Percentiles rank a stretch among this genome's conserved stretches.
phyloP scores from a whole-genome alignment of 2,797 vertebrate species.

The Hippocampus kuda region DNA sequence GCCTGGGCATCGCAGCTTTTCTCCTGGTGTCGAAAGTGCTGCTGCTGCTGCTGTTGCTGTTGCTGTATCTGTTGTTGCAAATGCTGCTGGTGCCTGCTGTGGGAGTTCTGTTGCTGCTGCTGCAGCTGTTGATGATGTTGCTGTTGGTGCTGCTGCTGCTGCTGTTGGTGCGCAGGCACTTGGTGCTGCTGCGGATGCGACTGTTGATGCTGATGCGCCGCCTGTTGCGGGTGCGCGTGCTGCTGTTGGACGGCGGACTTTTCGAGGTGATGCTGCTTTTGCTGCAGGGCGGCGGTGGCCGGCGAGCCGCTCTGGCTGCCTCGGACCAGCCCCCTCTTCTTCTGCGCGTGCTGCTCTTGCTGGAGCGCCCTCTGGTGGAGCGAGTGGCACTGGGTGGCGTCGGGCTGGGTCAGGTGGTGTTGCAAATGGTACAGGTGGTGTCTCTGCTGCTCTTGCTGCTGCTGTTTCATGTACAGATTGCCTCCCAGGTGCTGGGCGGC shows the following conservation, averaged over 20 bases:
- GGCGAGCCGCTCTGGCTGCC: slow-evolving; percentile 73
- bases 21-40: slow-evolving; percentile 88
- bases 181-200: slow-evolving; percentile 79
- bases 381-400: slow-evolving; percentile 76
- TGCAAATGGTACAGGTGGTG: slow-evolving; percentile 92
- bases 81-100: slow-evolving; percentile 85
- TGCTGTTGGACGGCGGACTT: slow-evolving; percentile 75
- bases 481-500: slow-evolving; percentile 75
- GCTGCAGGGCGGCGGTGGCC: slow-evolving; percentile 75
- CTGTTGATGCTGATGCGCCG: slow-evolving; percentile 59
- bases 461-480: slow-evolving; percentile 82
- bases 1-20: slow-evolving; percentile 86
- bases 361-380: slow-evolving; percentile 87
- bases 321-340: slow-evolving; percentile 82
- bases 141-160: slow-evolving; percentile 72
- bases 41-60: slow-evolving; percentile 68
- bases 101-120: slow-evolving; percentile 69
- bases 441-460: slow-evolving; percentile 78
- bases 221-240: slow-evolving; percentile 72
- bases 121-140: slow-evolving; percentile 65
- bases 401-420: slow-evolving; percentile 79
- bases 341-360: slow-evolving; percentile 85
- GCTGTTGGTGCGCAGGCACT: slow-evolving; percentile 68
- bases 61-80: slow-evolving; percentile 83
- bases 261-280: slow-evolving; percentile 86